Base-by-base conservation (phyloP, 2,113 vertebrate genomes). In the Cebidichthys violaceus region DNA sequence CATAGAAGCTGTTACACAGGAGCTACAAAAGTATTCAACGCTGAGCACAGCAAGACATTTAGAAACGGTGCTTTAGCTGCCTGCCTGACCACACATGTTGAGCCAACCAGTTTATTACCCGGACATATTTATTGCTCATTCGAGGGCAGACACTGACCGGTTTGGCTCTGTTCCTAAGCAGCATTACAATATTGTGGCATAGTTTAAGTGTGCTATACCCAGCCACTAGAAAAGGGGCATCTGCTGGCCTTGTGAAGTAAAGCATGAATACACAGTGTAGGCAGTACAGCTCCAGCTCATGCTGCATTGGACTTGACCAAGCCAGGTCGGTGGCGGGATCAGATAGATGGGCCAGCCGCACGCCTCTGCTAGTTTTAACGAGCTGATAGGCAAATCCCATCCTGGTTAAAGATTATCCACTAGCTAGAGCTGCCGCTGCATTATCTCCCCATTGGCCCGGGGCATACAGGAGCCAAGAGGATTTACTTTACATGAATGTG, bases 371-470 rank as follows among this genome's bases (percentile, higher is more conserved):
- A 91, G 94, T 94, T 96, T 95, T 95, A 95, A 95, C 89, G 76
- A 94, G 94, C 94, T 93, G 94, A 96, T 95, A 92, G 94, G 92
- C 93, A 95, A 95, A 95, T 95, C 94, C 93, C 85, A 93, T 94
- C 90, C 93, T 94, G 92, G 95, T 94, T 95, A 94, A 95, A 95
- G 95, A 95, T 95, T 93, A 95, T 92, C 90, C 77, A 82, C 85
- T 90, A 85, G 83, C 92, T 70, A 88, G 90, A 92, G 90, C 93
- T 91, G 93, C 90, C 88, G 86, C 86, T 84, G 89, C 86, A 93
- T 95, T 94, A 94, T 95, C 93, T 94, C 90, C 81, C 78, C 70
- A 86, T 90, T 91, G 92, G 88, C 88, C 88, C 86, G 24, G 90
- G 90, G 82, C 90, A 91, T 72, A 91, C 88, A 85, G 94, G 91